Evolutionary conservation across 2,888 invertebrate genomes (phyloP).

Genomic region (Candidula unifasciata): DNA sequence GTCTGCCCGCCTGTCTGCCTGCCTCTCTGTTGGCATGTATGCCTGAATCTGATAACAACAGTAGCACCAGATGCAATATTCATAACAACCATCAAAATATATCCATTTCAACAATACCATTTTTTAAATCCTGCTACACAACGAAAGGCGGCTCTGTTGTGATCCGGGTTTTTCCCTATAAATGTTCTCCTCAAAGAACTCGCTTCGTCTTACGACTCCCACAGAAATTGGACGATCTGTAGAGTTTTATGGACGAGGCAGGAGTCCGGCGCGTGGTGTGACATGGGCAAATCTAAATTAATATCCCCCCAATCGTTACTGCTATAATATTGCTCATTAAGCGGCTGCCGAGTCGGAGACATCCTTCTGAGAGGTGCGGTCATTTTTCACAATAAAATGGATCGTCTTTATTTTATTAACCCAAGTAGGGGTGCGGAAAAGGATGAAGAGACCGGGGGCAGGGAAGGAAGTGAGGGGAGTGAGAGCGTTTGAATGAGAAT

Average conservation of each 20-base stretch:
- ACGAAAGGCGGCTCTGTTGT: too few relatives aligned
- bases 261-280: not conserved
- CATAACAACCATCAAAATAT: too few relatives aligned
- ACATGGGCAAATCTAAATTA: constrained; percentile 6
- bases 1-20: too few relatives aligned
- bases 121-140: too few relatives aligned
- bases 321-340: not conserved
- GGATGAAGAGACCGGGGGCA: not conserved
- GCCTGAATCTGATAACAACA: too few relatives aligned
- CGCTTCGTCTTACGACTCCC: not conserved
- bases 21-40: too few relatives aligned
- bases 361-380: not conserved
- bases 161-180: not conserved
- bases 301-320: not conserved
- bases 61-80: too few relatives aligned
- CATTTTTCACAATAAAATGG: constrained; percentile 5
- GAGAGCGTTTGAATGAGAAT: too few relatives aligned
- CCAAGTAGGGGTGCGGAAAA: not conserved
- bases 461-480: not conserved
- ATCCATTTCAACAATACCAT: too few relatives aligned
- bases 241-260: not conserved
- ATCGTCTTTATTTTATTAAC: not conserved
- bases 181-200: not conserved
- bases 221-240: not conserved
- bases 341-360: not conserved